Conservation (phyloP, 1,140 invertebrate species). For the Oryctes rhinoceros region DNA sequence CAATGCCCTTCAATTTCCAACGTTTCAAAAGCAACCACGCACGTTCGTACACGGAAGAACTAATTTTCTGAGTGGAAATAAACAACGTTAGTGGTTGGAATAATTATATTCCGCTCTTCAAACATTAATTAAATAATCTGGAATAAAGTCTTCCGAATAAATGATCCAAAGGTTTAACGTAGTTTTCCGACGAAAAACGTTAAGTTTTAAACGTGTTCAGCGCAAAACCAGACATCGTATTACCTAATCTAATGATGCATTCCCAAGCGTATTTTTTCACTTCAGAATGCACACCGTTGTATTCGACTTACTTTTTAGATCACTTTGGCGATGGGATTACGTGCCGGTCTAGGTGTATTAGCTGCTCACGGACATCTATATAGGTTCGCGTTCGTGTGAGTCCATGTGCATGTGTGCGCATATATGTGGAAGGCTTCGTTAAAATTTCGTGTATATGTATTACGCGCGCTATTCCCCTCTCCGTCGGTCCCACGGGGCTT, state of each 20-base stretch:
- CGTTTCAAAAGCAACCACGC: neutral
- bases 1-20: slow-evolving; percentile 5
- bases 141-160: no score
- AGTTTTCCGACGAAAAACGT: no score
- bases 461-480: neutral
- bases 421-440: neutral
- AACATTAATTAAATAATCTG: no score
- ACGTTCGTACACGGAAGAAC: no score
- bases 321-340: neutral
- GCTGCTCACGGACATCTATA: neutral
- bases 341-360: neutral
- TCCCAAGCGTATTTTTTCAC: neutral
- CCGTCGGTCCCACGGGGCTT: neutral
- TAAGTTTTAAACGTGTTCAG: no score
- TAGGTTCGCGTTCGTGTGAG: neutral
- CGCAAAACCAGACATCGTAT: no score
- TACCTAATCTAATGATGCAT: neutral
- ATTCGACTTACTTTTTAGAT: neutral
- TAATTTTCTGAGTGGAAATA: no score
- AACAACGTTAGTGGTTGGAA: no score
- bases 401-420: neutral
- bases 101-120: no score
- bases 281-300: neutral
- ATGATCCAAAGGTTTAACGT: no score
- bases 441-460: neutral